A percentile compares a stretch with the other conserved stretches of the same genome.
These are phyloP conservation scores for Tetramorium alpestre DNA, from an alignment of 1,140 invertebrate genomes.

Conservation along the genomic window DNA sequence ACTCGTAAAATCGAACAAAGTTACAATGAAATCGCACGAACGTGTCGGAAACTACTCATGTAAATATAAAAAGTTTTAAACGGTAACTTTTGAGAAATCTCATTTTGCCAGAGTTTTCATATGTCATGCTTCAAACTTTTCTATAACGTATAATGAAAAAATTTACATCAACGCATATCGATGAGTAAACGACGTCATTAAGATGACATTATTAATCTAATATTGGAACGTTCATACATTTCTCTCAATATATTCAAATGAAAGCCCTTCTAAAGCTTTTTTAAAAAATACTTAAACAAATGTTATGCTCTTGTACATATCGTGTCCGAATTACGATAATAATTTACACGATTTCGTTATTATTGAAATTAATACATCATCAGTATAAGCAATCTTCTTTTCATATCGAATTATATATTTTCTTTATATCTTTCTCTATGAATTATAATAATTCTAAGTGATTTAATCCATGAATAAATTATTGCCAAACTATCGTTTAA, in stretches of 20 bases:
- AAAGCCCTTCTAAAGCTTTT: not conserved
- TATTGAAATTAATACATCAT: not conserved
- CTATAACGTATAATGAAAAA: slow-evolving; percentile 17
- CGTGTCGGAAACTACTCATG: slow-evolving; percentile 29
- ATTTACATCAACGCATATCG: slow-evolving; percentile 11
- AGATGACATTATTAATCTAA: not conserved
- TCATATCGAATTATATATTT: not conserved
- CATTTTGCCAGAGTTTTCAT: slow-evolving; percentile 15
- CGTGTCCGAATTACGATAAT: not conserved
- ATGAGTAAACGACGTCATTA: not conserved
- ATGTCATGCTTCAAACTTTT: slow-evolving; percentile 8
- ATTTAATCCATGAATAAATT: slow-evolving; percentile 10
- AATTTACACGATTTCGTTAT: not conserved
- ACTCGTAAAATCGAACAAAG: slow-evolving; percentile 17
- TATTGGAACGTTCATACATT: not conserved
- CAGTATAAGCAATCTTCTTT: not conserved
- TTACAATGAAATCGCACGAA: slow-evolving; percentile 45
- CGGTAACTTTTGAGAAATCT: slow-evolving; percentile 26
- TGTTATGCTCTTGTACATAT: not conserved
- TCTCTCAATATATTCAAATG: not conserved
- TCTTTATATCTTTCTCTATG: not conserved
- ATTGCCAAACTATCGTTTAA: not conserved
- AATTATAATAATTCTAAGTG: not conserved
- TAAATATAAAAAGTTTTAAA: slow-evolving; percentile 55
- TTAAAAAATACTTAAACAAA: not conserved